Conservation (phyloP, 1,140 invertebrate genomes). For the Bactericera cockerelli region DNA sequence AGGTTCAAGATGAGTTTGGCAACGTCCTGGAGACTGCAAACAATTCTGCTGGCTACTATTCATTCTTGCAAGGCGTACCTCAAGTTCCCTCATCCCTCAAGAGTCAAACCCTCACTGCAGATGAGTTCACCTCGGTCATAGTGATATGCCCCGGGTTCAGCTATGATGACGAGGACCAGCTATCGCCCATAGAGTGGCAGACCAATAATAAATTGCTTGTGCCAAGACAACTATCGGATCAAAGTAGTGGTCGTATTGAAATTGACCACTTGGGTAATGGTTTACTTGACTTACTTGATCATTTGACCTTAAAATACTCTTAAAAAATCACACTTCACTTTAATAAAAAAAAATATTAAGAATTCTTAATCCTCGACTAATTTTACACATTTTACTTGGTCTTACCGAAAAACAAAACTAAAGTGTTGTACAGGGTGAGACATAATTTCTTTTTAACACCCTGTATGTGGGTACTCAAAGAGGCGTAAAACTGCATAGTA, state of each 20-base stretch:
- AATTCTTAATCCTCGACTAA: no score
- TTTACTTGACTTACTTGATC: slow-evolving; percentile 32
- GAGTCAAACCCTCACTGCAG: slow-evolving; percentile 32
- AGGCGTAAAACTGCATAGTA: no score
- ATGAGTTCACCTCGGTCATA: slow-evolving; percentile 27
- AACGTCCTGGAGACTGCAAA: slow-evolving; percentile 39
- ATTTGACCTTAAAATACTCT: slow-evolving; percentile 29
- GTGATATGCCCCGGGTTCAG: slow-evolving; percentile 39
- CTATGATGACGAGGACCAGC: slow-evolving; percentile 14
- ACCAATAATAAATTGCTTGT: slow-evolving; percentile 30
- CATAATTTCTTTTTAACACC: no score
- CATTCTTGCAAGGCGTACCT: slow-evolving; percentile 35
- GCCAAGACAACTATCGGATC: slow-evolving; percentile 27
- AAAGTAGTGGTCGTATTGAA: slow-evolving; percentile 31
- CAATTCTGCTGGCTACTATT: slow-evolving; percentile 41
- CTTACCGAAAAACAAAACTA: no score
- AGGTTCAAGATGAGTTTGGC: slow-evolving; percentile 34
- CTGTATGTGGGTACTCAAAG: no score
- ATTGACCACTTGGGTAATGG: slow-evolving; percentile 32
- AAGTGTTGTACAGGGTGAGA: no score
- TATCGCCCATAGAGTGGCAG: slow-evolving; percentile 33
- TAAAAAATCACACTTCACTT: no score
- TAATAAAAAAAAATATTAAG: no score
- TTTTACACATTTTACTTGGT: no score
- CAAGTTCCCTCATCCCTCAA: slow-evolving; percentile 28